Conservation (phyloP, 2,888 invertebrate species). For the Polyommatus iphigenia region DNA sequence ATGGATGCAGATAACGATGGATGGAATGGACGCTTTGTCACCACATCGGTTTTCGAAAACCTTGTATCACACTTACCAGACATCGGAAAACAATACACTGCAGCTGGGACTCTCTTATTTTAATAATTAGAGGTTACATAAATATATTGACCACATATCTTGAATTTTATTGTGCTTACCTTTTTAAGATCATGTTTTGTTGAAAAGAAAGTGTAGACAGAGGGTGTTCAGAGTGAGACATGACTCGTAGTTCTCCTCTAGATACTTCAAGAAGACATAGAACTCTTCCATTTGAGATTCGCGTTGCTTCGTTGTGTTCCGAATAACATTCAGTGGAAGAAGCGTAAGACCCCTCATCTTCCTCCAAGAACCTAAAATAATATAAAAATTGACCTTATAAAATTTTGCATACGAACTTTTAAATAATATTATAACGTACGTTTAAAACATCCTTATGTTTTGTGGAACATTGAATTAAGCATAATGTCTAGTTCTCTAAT, state of each 20-base stretch:
- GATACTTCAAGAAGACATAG: background rate
- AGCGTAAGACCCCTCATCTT: background rate
- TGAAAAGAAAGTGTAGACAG: background rate
- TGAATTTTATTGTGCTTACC: too few relatives aligned
- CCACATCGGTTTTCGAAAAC: background rate
- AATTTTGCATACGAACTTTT: background rate
- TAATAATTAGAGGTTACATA: too few relatives aligned
- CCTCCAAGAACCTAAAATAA: background rate
- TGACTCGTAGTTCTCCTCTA: background rate
- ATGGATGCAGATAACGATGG: too few relatives aligned
- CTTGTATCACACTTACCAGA: background rate
- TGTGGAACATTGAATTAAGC: background rate
- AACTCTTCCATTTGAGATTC: background rate
- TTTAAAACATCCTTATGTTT: background rate
- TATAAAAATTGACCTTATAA: background rate
- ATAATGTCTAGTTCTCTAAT: too few relatives aligned
- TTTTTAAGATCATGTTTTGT: background rate
- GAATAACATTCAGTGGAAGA: background rate
- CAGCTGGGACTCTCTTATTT: too few relatives aligned
- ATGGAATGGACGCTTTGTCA: background rate
- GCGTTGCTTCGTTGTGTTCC: background rate
- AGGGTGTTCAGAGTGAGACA: background rate
- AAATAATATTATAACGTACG: background rate
- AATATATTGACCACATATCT: too few relatives aligned
- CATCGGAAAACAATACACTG: background rate